Evolutionary conservation across 1,140 invertebrate genomes (phyloP), one percentile per base, ranked within the genome.

Genomic region (Triops longicaudatus): DNA sequence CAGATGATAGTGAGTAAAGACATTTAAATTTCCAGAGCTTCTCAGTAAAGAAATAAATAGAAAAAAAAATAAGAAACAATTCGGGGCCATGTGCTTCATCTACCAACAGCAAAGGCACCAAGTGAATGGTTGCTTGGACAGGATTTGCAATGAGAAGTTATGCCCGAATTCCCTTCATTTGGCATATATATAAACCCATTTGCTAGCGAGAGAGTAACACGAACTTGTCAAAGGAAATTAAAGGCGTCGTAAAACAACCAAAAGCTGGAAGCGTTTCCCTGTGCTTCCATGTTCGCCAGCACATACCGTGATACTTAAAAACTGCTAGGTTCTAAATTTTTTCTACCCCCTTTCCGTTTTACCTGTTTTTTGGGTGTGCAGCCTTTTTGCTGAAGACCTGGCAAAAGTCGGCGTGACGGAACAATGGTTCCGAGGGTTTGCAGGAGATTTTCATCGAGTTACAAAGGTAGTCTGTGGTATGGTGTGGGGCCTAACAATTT

Each of bases 401-500:
- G 17, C 50, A 63, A 22, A 63, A 63, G 50, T 63, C 50, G 10
- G 50, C 50, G 50, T 63, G 50, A 63, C 50, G 50, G 50, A 7
- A 63, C 50, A 63, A 22, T 63, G 50, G 50, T 63, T 63, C 22
- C 50, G 14, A 63, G 14, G 50, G 50, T 63, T 63, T 63, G 50
- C 50, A 63, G 22, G 50, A 22, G 50, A n/a, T 63, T n/a, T 63
- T 63, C 50, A 63, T 17, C 6, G 50, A 2, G 50, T 4, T 63
- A 22, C 50, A 22, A 22, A 63, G 50, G 50, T 63, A 63, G 14
- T 63, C 22, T 63, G 14, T 63, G 50, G 50, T 63, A 63, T 63
- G 50, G 50, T 63, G 50, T 63, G 50, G 50, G n/a, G 50, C 50
- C 50, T 63, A 63, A 63, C 50, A 17, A 63, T 63, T 63, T 63